Evolutionary conservation across 2,888 invertebrate species (phyloP).

Genomic region (Serripes groenlandicus): DNA sequence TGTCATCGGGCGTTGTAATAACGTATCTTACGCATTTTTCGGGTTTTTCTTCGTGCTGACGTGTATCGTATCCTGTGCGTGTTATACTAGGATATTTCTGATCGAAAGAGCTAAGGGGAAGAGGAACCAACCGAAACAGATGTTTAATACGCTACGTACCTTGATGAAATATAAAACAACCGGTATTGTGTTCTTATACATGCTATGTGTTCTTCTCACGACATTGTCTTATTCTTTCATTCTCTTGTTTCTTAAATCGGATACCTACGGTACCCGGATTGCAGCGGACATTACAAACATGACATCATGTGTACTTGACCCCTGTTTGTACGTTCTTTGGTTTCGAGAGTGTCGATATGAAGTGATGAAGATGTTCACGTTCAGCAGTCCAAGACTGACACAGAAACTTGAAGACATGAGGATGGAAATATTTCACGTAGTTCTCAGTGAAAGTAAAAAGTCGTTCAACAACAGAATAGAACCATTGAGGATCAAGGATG

Average conservation of each 20-base stretch:
- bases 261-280: not conserved
- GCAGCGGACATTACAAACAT: not conserved
- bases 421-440: slow-evolving; percentile 15
- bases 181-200: slow-evolving; percentile 42
- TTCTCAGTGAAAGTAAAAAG: not conserved
- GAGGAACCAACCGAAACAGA: not conserved
- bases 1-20: slow-evolving; percentile 39
- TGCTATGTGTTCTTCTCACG: slow-evolving; percentile 20
- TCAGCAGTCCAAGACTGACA: not conserved
- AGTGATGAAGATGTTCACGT: slow-evolving; percentile 17
- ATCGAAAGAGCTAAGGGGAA: slow-evolving; percentile 22
- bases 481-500: too few relatives aligned
- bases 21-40: slow-evolving; percentile 18
- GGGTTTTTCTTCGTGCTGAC: not conserved
- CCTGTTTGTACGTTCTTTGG: slow-evolving; percentile 9
- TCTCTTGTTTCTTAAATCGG: slow-evolving; percentile 1
- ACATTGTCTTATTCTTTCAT: slow-evolving; percentile 15
- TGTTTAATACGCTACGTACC: not conserved
- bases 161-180: slow-evolving; percentile 35
- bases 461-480: not conserved
- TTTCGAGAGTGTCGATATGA: slow-evolving; percentile 11
- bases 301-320: not conserved
- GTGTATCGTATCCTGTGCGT: not conserved
- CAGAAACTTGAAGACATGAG: slow-evolving; percentile 12
- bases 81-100: slow-evolving; percentile 32